A percentile compares a stretch with the other conserved stretches of the same genome.
phyloP scores from a whole-genome alignment of 2,888 invertebrate species.

The Phorcus lineatus region DNA sequence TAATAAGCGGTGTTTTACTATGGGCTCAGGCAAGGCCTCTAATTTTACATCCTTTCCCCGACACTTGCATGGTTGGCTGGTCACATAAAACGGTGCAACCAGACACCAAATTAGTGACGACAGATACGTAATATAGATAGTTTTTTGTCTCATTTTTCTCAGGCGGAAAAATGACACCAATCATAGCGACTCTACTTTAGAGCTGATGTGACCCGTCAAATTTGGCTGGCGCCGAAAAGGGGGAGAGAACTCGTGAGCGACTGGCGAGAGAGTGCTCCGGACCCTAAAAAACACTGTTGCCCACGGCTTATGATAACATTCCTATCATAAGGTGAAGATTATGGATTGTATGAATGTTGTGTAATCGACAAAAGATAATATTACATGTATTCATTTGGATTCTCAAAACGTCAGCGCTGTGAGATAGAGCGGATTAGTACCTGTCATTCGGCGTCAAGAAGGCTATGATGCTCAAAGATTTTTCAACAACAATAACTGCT shows the following conservation, averaged over 20 bases:
- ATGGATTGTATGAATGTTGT: no score
- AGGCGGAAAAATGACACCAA: conserved; percentile 16
- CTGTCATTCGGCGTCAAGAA: no score
- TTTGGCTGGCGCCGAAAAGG: conserved; percentile 22
- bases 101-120: conserved; percentile 43
- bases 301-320: no score
- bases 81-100: conserved; percentile 39
- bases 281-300: no score
- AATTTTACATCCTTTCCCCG: conserved; percentile 26
- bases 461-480: no score
- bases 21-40: conserved; percentile 2
- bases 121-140: conserved; percentile 36
- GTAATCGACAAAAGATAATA: no score
- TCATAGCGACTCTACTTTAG: neutral
- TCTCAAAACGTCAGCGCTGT: no score
- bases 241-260: conserved; percentile 2
- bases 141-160: conserved; percentile 22
- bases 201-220: conserved; percentile 10
- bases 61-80: conserved; percentile 35
- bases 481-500: no score
- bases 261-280: neutral
- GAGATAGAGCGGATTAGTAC: no score
- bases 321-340: no score
- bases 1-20: conserved; percentile 38
- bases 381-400: no score